Evolutionary conservation across 2,888 invertebrate genomes (phyloP).

Genomic region (Dynastes grantii): DNA sequence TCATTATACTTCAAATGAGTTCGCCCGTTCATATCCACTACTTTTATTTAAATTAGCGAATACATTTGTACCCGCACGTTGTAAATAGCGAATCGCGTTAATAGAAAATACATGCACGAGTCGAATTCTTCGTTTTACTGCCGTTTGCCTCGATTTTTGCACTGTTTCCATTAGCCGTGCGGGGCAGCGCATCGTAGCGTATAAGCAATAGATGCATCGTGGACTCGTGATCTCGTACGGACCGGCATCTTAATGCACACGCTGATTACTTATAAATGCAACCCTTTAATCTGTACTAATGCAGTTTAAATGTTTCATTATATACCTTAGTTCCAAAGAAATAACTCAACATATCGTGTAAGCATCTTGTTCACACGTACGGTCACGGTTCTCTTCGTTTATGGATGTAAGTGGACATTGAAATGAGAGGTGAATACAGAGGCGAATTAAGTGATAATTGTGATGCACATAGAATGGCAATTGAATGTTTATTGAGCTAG

Average conservation of each 20-base stretch:
- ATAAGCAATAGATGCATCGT: conserved; percentile 1
- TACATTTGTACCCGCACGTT: neutral
- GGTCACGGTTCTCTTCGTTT: neutral
- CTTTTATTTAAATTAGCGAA: conserved; percentile 20
- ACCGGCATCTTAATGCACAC: conserved; percentile 23
- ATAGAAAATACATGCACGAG: conserved; percentile 19
- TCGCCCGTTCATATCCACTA: neutral
- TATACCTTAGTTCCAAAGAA: neutral
- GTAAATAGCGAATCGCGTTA: conserved; percentile 12
- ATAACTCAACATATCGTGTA: conserved; percentile 17
- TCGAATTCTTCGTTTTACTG: conserved; percentile 11
- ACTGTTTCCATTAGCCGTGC: neutral
- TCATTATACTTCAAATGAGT: too few species aligned
- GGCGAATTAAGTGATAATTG: neutral
- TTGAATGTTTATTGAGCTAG: too few species aligned
- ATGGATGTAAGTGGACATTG: neutral
- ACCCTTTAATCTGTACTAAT: conserved; percentile 28
- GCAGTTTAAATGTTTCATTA: conserved; percentile 39
- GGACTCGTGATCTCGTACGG: neutral
- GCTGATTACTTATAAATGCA: conserved; percentile 37
- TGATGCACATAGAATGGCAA: neutral
- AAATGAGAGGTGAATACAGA: neutral
- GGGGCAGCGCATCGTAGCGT: neutral
- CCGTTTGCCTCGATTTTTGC: neutral
- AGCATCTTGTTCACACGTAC: neutral